Evolutionary conservation across 2,888 invertebrate genomes (phyloP).

Genomic region (Hipparchia semele): DNA sequence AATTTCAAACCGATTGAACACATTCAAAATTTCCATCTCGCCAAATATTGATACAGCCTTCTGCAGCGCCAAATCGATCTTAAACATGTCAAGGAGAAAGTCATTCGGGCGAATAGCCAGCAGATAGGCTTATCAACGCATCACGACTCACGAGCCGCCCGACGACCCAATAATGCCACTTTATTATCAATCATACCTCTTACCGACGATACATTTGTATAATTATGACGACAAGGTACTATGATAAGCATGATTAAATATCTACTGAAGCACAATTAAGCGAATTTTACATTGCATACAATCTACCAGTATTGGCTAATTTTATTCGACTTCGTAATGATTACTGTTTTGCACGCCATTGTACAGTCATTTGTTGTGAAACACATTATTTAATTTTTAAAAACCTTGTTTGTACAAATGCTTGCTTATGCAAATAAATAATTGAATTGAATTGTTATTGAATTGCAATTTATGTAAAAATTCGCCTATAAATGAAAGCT

Average conservation of each 20-base stretch:
- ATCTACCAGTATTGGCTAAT: not conserved
- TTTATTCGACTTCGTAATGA: not conserved
- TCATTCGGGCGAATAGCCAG: slow-evolving; percentile 65
- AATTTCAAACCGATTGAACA: slow-evolving; percentile 57
- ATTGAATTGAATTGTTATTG: too few relatives aligned
- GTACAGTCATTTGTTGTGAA: too few relatives aligned
- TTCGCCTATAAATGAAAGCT: too few relatives aligned
- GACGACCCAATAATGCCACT: slow-evolving; percentile 50
- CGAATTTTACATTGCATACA: not conserved
- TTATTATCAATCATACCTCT: slow-evolving; percentile 54
- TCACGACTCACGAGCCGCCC: slow-evolving; percentile 43
- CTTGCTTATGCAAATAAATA: too few relatives aligned
- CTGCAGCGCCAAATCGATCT: slow-evolving; percentile 48
- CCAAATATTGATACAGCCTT: slow-evolving; percentile 54
- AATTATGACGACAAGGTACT: slow-evolving; percentile 26
- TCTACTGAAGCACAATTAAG: not conserved
- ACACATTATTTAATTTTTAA: too few relatives aligned
- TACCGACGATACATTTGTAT: slow-evolving; percentile 47
- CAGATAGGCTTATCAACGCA: slow-evolving; percentile 65
- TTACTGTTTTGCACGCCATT: too few relatives aligned
- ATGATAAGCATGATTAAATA: slow-evolving; percentile 22
- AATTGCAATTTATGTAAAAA: too few relatives aligned
- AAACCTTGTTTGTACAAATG: too few relatives aligned
- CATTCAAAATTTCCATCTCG: slow-evolving; percentile 60
- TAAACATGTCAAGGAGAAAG: slow-evolving; percentile 50